phyloP scores from a whole-genome alignment of 92 coral and sea anemone species.

The Phymanthus crucifer region DNA sequence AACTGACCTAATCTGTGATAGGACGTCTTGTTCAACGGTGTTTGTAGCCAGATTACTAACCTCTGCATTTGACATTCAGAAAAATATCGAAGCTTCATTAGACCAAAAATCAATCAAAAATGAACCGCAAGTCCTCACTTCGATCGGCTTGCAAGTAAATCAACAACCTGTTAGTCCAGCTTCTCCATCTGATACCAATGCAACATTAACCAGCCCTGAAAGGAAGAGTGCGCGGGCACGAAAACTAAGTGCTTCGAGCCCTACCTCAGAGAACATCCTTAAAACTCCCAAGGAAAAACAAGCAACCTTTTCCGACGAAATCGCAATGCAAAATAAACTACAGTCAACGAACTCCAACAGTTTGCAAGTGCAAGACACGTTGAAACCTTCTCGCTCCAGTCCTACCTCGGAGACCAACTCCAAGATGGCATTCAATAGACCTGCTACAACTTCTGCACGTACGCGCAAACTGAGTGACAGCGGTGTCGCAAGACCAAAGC shows the following conservation, averaged over 20 bases:
- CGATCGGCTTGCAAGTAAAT: background rate
- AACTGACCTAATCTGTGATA: too few species aligned
- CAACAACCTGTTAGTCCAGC: background rate
- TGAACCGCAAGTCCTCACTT: too few species aligned
- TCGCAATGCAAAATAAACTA: background rate
- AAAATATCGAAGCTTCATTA: background rate
- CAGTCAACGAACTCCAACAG: background rate
- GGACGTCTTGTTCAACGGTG: too few species aligned
- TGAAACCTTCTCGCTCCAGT: constrained; percentile 2
- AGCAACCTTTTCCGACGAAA: background rate
- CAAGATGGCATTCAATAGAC: background rate
- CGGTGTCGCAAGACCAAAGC: background rate
- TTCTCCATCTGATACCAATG: background rate
- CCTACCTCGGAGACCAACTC: constrained; percentile 10
- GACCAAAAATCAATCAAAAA: background rate
- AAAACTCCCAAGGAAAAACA: background rate
- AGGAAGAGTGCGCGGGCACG: background rate
- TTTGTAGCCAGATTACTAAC: background rate
- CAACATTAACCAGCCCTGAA: background rate
- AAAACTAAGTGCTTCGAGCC: constrained; percentile 10
- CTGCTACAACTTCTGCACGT: constrained; percentile 22
- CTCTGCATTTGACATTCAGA: background rate
- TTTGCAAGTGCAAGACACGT: background rate
- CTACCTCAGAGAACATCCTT: background rate
- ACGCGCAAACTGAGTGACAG: constrained; percentile 19